Conservation (phyloP, 2,113 vertebrate genomes). For the Lepisosteus osseus region DNA sequence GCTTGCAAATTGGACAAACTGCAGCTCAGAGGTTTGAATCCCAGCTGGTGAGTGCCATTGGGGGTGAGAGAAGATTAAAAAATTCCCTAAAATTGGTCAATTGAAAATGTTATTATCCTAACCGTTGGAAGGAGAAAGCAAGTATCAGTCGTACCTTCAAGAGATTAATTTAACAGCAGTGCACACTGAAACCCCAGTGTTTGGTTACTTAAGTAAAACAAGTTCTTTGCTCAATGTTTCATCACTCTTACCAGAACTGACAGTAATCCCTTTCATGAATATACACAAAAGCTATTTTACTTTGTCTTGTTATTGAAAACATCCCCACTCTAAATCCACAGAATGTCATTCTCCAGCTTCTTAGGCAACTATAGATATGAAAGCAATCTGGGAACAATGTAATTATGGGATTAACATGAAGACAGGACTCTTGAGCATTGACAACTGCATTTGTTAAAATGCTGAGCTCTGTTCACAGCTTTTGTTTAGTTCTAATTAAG, state of each 20-base stretch:
- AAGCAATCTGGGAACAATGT: conserved; percentile 35
- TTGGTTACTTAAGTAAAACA: conserved; percentile 19
- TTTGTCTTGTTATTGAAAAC: conserved; percentile 31
- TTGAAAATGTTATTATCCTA: conserved; percentile 16
- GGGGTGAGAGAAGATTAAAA: neutral
- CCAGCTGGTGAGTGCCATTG: neutral
- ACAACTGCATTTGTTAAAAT: conserved; percentile 24
- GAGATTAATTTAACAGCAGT: conserved; percentile 24
- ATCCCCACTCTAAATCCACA: conserved; percentile 35
- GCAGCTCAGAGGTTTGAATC: neutral
- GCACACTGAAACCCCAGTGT: conserved; percentile 18
- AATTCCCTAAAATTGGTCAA: conserved; percentile 2
- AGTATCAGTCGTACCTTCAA: conserved; percentile 13
- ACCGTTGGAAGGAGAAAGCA: conserved; percentile 9
- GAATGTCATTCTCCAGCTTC: conserved; percentile 38
- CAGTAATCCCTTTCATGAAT: conserved; percentile 29
- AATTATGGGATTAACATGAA: conserved; percentile 36
- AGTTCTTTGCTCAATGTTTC: conserved; percentile 18
- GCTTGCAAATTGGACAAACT: no score
- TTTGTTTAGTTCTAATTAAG: conserved; percentile 25
- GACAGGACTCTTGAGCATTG: conserved; percentile 26
- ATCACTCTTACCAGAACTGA: conserved; percentile 17
- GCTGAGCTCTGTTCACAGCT: conserved; percentile 16
- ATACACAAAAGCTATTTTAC: conserved; percentile 22
- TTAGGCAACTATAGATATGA: conserved; percentile 38